phyloP scores from a whole-genome alignment of 2,113 vertebrate species.

The Percina caprodes region DNA sequence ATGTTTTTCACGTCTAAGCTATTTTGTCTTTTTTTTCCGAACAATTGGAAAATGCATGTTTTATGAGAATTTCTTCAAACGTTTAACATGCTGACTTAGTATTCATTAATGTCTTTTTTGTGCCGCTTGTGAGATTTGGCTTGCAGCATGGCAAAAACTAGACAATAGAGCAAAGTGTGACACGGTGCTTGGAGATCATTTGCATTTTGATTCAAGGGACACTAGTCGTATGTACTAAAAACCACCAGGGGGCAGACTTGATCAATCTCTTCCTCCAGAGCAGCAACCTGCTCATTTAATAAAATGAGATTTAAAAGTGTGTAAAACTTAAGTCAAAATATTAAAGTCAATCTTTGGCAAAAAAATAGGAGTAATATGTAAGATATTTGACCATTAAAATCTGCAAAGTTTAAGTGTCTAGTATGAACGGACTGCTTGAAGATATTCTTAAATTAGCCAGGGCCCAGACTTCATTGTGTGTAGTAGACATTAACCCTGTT shows the following conservation, averaged over 20 bases:
- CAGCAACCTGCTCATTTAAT: neutral
- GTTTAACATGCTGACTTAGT: too few species aligned
- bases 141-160: neutral
- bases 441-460: neutral
- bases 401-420: neutral
- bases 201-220: neutral
- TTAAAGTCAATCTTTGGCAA: neutral
- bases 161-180: neutral
- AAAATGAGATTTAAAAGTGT: neutral
- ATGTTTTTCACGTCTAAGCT: neutral
- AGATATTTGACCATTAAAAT: neutral
- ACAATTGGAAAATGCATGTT: neutral
- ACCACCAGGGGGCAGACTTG: conserved; percentile 7
- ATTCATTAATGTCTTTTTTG: too few species aligned
- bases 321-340: neutral
- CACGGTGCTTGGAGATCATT: neutral
- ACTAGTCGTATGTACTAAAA: neutral
- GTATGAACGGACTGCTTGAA: neutral
- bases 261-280: neutral
- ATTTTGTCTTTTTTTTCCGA: neutral
- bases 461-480: neutral
- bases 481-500: neutral
- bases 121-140: neutral
- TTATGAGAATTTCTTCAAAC: neutral
- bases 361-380: neutral